Conservation (phyloP, 2,888 invertebrate species). For the Steromphala cineraria region DNA sequence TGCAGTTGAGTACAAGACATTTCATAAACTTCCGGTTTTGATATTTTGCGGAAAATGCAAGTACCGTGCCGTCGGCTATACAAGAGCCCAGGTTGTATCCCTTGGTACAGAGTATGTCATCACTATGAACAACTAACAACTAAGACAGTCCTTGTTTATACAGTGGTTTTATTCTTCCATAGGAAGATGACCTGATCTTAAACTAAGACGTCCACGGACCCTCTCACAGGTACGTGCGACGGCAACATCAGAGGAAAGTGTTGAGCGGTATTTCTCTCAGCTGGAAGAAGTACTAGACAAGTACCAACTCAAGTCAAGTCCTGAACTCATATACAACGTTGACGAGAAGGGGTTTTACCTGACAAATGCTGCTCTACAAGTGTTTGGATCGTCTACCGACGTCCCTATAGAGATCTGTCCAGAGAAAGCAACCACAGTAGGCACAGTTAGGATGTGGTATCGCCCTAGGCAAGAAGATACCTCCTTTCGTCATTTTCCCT, state of each 20-base stretch:
- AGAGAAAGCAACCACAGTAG: neutral
- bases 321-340: neutral
- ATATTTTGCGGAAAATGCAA: too few relatives aligned
- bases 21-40: too few relatives aligned
- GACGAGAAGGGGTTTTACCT: neutral
- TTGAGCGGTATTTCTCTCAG: neutral
- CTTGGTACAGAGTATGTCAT: neutral
- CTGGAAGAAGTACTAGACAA: neutral
- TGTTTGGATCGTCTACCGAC: neutral
- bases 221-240: neutral
- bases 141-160: too few relatives aligned
- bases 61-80: too few relatives aligned
- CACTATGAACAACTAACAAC: too few relatives aligned
- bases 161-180: neutral
- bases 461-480: neutral
- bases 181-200: neutral
- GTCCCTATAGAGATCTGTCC: neutral
- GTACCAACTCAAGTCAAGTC: neutral
- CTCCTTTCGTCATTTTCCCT: neutral
- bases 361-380: neutral
- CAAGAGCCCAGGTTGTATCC: neutral
- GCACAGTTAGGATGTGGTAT: neutral
- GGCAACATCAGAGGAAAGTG: neutral
- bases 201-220: neutral
- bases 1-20: neutral